Evolutionary conservation across 1,140 invertebrate species (phyloP).

Genomic region (Meteorus sp.): DNA sequence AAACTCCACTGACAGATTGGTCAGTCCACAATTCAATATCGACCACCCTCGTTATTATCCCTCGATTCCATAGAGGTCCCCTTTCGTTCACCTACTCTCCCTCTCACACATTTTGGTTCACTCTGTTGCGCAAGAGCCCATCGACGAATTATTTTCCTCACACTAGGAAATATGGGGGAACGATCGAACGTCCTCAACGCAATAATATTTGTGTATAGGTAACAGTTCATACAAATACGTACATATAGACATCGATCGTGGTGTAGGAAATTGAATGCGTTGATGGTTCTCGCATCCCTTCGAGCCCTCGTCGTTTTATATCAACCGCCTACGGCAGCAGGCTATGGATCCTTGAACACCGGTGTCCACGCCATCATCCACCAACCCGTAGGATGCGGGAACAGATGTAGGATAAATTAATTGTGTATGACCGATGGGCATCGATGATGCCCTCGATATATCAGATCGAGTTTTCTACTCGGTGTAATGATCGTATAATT

Average conservation of each 20-base stretch:
- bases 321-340: conserved; percentile 3
- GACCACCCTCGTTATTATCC: conserved; percentile 40
- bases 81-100: conserved; percentile 19
- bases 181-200: neutral
- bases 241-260: neutral
- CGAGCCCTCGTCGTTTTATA: neutral
- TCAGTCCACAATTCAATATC: conserved; percentile 51
- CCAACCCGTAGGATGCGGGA: conserved; percentile 31
- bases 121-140: no score
- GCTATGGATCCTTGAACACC: conserved; percentile 8
- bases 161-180: neutral
- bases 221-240: neutral
- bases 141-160: conserved; percentile 21
- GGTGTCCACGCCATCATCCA: conserved; percentile 10
- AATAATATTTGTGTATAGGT: no score
- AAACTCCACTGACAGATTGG: conserved; percentile 40
- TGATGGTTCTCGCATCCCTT: neutral
- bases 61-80: conserved; percentile 33
- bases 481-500: no score
- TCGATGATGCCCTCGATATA: conserved; percentile 12
- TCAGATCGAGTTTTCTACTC: no score
- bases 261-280: neutral
- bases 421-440: conserved; percentile 31
- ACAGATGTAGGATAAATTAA: conserved; percentile 48
- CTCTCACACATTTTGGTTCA: no score